Conservation (phyloP, 2,888 invertebrate species). For the Copidosoma aretas region DNA sequence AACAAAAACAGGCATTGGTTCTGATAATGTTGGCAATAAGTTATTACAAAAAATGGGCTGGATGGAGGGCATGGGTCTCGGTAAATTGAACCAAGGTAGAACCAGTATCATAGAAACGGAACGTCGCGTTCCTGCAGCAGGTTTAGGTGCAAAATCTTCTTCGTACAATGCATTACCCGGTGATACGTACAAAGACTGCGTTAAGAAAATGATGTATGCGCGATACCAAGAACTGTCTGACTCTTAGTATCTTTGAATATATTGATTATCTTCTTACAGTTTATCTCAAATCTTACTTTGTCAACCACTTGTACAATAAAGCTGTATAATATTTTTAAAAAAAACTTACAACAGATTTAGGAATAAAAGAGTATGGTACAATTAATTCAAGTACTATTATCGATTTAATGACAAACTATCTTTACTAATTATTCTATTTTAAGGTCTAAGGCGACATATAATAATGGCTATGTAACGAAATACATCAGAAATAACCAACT, state of each 20-base stretch:
- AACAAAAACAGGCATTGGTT: conserved; percentile 75
- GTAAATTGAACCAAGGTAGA: conserved; percentile 90
- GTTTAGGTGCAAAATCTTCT: conserved; percentile 83
- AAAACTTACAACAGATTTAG: too few species aligned
- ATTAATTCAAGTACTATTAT: too few species aligned
- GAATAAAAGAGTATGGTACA: too few species aligned
- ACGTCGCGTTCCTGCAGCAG: conserved; percentile 75
- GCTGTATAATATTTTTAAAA: too few species aligned
- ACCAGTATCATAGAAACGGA: conserved; percentile 85
- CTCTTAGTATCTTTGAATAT: conserved; percentile 51
- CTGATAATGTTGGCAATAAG: conserved; percentile 93
- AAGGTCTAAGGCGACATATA: too few species aligned
- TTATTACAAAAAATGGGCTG: conserved; percentile 99
- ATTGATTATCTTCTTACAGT: conserved; percentile 23
- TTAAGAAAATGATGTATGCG: conserved; percentile 88
- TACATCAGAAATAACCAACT: too few species aligned
- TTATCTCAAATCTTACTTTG: background rate
- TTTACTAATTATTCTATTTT: too few species aligned
- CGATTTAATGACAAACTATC: too few species aligned
- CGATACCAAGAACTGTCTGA: conserved; percentile 83
- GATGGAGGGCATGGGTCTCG: conserved; percentile 95
- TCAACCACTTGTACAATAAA: too few species aligned
- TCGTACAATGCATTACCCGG: conserved; percentile 81
- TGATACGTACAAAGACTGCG: conserved; percentile 87
- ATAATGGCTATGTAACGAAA: too few species aligned